A percentile compares a stretch with the other conserved stretches of the same genome.
Evolutionary conservation across 1,140 invertebrate genomes (phyloP).

Genomic region (Drosophila nigromelanica): DNA sequence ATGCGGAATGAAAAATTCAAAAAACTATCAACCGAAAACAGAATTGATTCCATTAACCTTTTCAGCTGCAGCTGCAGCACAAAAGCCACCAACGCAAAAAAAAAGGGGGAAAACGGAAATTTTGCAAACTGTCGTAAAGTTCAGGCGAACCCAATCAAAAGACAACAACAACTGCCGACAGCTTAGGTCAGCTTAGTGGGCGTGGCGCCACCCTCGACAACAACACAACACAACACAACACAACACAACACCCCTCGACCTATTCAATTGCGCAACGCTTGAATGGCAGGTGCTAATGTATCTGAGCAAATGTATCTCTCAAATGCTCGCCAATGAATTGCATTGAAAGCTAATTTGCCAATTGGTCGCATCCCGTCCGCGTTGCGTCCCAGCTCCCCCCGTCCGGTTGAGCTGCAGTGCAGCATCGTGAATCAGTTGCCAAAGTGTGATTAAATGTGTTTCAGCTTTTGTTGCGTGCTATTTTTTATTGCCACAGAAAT

Average conservation of each 20-base stretch:
- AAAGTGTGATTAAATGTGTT: slow-evolving; percentile 81
- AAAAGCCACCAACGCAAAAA: neutral
- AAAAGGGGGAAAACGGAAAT: slow-evolving; percentile 9
- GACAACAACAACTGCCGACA: slow-evolving; percentile 25
- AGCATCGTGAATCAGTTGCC: slow-evolving; percentile 67
- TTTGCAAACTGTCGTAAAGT: slow-evolving; percentile 40
- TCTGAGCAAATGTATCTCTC: slow-evolving; percentile 62
- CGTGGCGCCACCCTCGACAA: neutral
- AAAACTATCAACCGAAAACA: slow-evolving; percentile 53
- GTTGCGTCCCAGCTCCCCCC: neutral
- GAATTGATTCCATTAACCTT: slow-evolving; percentile 78
- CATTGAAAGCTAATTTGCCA: slow-evolving; percentile 80
- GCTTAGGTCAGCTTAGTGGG: slow-evolving; percentile 36
- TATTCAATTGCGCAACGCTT: slow-evolving; percentile 59
- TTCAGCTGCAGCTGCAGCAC: slow-evolving; percentile 21
- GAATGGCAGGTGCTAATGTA: slow-evolving; percentile 71
- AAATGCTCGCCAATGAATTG: slow-evolving; percentile 71
- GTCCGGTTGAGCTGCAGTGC: slow-evolving; percentile 11
- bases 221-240: too few relatives aligned
- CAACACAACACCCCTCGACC: neutral
- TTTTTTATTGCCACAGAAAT: slow-evolving; percentile 70
- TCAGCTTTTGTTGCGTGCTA: slow-evolving; percentile 73
- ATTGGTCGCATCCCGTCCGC: slow-evolving; percentile 30
- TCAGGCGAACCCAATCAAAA: slow-evolving; percentile 44
- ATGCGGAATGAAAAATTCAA: neutral